phyloP scores from a whole-genome alignment of 2,113 vertebrate species.

The Scytalopus superciliaris region DNA sequence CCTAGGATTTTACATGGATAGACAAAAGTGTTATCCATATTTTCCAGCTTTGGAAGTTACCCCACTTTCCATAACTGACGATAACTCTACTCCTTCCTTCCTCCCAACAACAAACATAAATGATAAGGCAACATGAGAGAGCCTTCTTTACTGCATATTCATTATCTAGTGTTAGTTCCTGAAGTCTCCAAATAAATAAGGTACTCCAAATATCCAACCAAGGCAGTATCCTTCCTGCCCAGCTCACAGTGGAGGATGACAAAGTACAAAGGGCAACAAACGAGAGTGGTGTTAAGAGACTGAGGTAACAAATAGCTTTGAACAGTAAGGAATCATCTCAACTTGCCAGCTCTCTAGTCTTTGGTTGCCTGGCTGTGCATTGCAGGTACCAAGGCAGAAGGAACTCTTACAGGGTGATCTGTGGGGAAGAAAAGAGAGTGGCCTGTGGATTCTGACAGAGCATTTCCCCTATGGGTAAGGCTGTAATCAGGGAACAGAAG shows the following conservation, averaged over 20 bases:
- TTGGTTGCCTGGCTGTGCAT: slow-evolving; percentile 40
- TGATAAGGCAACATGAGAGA: neutral
- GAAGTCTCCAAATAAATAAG: neutral
- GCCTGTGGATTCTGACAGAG: slow-evolving; percentile 7
- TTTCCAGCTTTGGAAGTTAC: neutral
- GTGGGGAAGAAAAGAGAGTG: slow-evolving; percentile 12
- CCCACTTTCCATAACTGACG: neutral
- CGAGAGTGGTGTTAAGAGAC: neutral
- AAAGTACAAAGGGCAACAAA: neutral
- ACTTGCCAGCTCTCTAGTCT: slow-evolving; percentile 45
- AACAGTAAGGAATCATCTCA: slow-evolving; percentile 36
- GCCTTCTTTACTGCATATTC: neutral
- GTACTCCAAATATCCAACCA: neutral
- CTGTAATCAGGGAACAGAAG: neutral
- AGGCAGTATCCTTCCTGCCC: neutral
- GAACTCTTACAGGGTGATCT: slow-evolving; percentile 43
- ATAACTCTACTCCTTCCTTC: neutral
- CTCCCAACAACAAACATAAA: neutral
- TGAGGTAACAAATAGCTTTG: slow-evolving; percentile 15
- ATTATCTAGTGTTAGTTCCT: neutral
- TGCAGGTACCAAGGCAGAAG: slow-evolving; percentile 34
- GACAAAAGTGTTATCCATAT: neutral
- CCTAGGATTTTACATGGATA: neutral
- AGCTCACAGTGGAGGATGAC: neutral
- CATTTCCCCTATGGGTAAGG: neutral